A percentile compares a stretch with the other conserved stretches of the same genome.
phyloP scores from a whole-genome alignment of 1,140 invertebrate species.

The Goniozus legneri region DNA sequence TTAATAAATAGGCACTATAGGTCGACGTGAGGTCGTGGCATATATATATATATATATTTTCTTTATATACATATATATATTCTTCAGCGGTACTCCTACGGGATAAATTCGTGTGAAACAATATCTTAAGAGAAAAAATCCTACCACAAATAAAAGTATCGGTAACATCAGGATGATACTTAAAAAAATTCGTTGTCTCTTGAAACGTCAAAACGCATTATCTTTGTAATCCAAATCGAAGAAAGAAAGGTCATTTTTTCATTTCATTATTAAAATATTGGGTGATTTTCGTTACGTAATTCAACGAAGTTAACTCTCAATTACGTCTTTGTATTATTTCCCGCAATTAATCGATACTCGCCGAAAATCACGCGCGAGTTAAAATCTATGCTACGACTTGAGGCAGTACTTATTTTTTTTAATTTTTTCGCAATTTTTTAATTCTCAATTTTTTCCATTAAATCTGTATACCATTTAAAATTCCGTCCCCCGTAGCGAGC shows the following conservation, averaged over 20 bases:
- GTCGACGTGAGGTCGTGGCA: slow-evolving; percentile 26
- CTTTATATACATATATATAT: neutral
- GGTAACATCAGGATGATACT: slow-evolving; percentile 1
- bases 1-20: slow-evolving; percentile 29
- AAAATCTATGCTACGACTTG: slow-evolving; percentile 31
- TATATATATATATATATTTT: slow-evolving; percentile 4
- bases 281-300: too few species aligned
- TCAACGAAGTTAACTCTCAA: too few species aligned
- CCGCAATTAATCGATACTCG: neutral
- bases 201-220: slow-evolving; percentile 4
- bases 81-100: neutral
- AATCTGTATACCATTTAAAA: slow-evolving; percentile 18
- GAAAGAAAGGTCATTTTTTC: slow-evolving; percentile 9
- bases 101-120: too few species aligned
- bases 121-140: too few species aligned
- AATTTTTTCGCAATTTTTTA: too few species aligned
- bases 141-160: too few species aligned
- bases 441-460: too few species aligned
- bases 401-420: slow-evolving; percentile 36
- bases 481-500: slow-evolving; percentile 16
- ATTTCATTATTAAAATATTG: neutral
- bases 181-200: slow-evolving; percentile 18
- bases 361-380: slow-evolving; percentile 12
- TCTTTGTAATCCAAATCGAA: neutral
- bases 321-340: neutral